A percentile compares a stretch with the other conserved stretches of the same genome.
Evolutionary conservation across 2,113 vertebrate species (phyloP).

Genomic region (Myodes glareolus): DNA sequence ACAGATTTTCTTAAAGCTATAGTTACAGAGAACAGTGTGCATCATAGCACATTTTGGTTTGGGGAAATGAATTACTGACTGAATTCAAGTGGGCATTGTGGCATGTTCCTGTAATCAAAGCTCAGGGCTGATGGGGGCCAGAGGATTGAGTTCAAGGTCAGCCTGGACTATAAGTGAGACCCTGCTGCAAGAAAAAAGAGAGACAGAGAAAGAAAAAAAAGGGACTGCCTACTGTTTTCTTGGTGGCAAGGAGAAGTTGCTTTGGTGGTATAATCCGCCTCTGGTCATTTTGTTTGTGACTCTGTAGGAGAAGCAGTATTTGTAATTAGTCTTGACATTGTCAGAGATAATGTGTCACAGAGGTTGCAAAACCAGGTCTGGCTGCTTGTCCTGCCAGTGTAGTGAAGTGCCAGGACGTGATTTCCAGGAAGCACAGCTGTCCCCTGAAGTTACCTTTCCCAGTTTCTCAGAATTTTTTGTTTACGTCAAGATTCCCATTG

Average conservation of each 20-base stretch:
- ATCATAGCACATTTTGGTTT: not conserved
- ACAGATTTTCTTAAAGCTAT: not conserved
- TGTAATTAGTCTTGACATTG: conserved; percentile 50
- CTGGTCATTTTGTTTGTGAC: conserved; percentile 50
- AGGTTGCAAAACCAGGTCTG: conserved; percentile 20
- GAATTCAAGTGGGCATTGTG: not conserved
- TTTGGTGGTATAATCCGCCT: conserved; percentile 46
- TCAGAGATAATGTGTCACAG: conserved; percentile 25
- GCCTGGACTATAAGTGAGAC: not conserved
- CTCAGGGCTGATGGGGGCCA: not conserved
- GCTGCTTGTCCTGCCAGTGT: not conserved
- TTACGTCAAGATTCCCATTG: conserved; percentile 10
- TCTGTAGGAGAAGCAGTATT: not conserved
- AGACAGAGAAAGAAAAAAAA: not conserved
- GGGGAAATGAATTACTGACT: not conserved
- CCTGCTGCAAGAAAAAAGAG: not conserved
- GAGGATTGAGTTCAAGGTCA: not conserved
- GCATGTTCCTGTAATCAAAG: not conserved
- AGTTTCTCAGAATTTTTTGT: conserved; percentile 26
- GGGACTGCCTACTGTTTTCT: conserved; percentile 35
- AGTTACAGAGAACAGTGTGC: conserved; percentile 4
- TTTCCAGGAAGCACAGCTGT: conserved; percentile 24
- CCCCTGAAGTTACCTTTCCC: not conserved
- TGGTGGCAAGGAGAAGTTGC: conserved; percentile 46
- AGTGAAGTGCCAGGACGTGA: not conserved